Evolutionary conservation across 1,140 invertebrate species (phyloP), one percentile per base, ranked within the genome.

Genomic region (Bombus confusus): DNA sequence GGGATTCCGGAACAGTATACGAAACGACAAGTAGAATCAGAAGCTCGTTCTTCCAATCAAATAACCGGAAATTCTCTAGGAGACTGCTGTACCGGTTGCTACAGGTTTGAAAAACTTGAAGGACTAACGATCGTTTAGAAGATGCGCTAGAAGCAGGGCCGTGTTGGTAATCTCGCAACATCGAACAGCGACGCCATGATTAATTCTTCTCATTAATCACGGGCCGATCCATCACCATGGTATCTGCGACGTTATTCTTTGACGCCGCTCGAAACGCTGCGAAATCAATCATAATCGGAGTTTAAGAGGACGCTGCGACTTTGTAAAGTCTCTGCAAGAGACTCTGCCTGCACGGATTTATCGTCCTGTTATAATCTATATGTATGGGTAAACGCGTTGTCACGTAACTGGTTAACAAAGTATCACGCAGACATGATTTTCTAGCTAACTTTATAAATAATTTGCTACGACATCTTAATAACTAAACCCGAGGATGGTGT

Each of bases 121-220:
- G 12, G 12, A 62, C 25, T 25, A 28, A 28, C 59, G 59, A 62
- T 62, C 59, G 43, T 39, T 39, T 28, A 39, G 34, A 4, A 39
- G 22, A 34, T 12, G 34, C 15, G 34, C 15, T 4, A 71, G 39
- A 39, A 39, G 9, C 22, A 39, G 22, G 34, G 2, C 31, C 6
- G 25, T 12, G 25, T 71, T 25, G 68, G 4, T 39, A 71, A 71
- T 10, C 37, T 12, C 37, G 68, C 68, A 37, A 69, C 31, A 68
- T n/a, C 6, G n/a, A 66, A 31, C 64, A 37, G 31, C 22, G 28
- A 37, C 9, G 59, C 59, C 12, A 43, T 52, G 71, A 77, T 66
- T 76, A 83, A 83, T 83, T 76, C 81, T 83, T 76, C 43, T 34
- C 71, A n/a, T 83, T 76, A 78, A 83, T 76, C 73, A 52, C 43